Percentiles rank a stretch among this genome's conserved stretches.
Evolutionary conservation across 2,113 vertebrate genomes (phyloP).

Genomic region (Garra rufa): DNA sequence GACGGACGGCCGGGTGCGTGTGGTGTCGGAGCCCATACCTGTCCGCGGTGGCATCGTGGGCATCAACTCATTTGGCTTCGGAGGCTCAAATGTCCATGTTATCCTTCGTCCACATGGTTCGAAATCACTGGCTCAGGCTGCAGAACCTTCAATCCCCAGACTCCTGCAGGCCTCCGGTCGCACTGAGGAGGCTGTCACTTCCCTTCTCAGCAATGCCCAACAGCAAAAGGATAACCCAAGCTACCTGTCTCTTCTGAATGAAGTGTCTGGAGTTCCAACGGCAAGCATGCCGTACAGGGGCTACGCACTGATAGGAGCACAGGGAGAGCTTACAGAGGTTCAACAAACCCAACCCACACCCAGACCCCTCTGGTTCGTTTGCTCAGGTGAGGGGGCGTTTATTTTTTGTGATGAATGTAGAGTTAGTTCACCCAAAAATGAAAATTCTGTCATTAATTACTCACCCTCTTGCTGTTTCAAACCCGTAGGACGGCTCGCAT

Average conservation of each 20-base stretch:
- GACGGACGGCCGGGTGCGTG: constrained; percentile 77
- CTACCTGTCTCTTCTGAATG: constrained; percentile 84
- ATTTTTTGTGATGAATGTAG: too few relatives aligned
- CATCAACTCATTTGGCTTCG: constrained; percentile 95
- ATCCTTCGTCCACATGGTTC: constrained; percentile 81
- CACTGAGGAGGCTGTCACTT: constrained; percentile 81
- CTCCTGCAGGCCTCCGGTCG: constrained; percentile 86
- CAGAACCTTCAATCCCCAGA: constrained; percentile 65
- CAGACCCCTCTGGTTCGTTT: constrained; percentile 92
- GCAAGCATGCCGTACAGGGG: constrained; percentile 88
- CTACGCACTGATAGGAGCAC: constrained; percentile 80
- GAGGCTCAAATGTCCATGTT: constrained; percentile 92
- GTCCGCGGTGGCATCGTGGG: constrained; percentile 85
- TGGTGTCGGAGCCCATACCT: constrained; percentile 83
- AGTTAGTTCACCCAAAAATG: too few relatives aligned
- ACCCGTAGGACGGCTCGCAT: too few relatives aligned
- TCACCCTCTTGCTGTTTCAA: too few relatives aligned
- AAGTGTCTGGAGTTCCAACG: constrained; percentile 75
- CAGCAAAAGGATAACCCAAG: constrained; percentile 66
- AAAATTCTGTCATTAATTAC: too few relatives aligned
- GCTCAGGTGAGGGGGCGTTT: constrained; percentile 83
- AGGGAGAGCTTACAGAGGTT: constrained; percentile 75
- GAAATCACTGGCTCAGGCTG: accelerated
- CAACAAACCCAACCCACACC: constrained; percentile 74
- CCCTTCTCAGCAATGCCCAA: constrained; percentile 78